Percentiles rank a stretch among this genome's conserved stretches.
Evolutionary conservation across 2,888 invertebrate species (phyloP).

Genomic region (Epsilonema sp.): DNA sequence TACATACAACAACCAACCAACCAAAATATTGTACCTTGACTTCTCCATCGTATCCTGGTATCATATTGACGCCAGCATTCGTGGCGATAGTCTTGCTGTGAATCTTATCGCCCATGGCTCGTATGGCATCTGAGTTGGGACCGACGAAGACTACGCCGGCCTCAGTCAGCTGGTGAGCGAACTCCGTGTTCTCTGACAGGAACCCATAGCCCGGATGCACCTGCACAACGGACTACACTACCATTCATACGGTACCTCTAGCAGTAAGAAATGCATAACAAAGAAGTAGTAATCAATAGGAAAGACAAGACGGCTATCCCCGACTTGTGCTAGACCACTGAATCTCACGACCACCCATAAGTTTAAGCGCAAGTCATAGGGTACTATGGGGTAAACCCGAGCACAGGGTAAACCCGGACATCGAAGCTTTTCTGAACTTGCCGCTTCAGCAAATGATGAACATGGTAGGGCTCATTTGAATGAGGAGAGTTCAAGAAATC

Average conservation of each 20-base stretch:
- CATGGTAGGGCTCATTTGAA: too few relatives aligned
- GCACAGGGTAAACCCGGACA: too few relatives aligned
- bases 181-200: slow-evolving; percentile 45
- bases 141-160: slow-evolving; percentile 39
- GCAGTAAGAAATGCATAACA: slow-evolving; percentile 18
- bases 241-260: neutral
- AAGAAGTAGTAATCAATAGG: too few relatives aligned
- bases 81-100: slow-evolving; percentile 44
- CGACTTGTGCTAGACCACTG: too few relatives aligned
- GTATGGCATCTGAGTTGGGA: slow-evolving; percentile 41
- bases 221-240: slow-evolving; percentile 16
- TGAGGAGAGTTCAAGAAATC: too few relatives aligned
- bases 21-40: slow-evolving; percentile 28
- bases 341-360: too few relatives aligned
- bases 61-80: slow-evolving; percentile 43
- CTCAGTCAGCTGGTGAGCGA: slow-evolving; percentile 38
- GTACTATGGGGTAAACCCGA: too few relatives aligned
- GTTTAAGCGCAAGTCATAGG: too few relatives aligned
- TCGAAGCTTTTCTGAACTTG: too few relatives aligned
- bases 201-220: slow-evolving; percentile 51
- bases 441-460: too few relatives aligned
- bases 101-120: slow-evolving; percentile 48
- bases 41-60: slow-evolving; percentile 40
- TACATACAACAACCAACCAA: too few relatives aligned
- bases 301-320: too few relatives aligned